Evolutionary conservation across 2,888 invertebrate species (phyloP), one percentile per base, ranked within the genome.

Genomic region (Lasiommata megera): DNA sequence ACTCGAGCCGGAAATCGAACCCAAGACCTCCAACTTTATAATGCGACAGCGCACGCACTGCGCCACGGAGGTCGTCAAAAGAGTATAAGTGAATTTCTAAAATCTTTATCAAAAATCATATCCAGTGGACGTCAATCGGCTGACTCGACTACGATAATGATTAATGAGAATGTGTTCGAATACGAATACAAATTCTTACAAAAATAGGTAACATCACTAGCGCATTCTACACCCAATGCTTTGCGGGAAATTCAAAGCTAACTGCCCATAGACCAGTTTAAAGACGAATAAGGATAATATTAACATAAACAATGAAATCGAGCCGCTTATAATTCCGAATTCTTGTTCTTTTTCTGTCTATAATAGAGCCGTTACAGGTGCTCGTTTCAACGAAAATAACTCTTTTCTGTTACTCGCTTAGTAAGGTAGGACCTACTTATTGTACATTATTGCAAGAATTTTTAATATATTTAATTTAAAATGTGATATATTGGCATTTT

Each of bases 321-420:
- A 57, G 46, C 54, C 16, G 48, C 50, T 50, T 48, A n/a, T n/a
- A 17, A 48, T 60, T 53, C 34, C 29, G 14, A 8, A 14, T 57
- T 56, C 48, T 50, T 60, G 34, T 41, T 31, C 16, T 40, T 29
- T 28, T 44, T 17, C 17, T 50, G 12, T 11, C 16, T 54, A 56
- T 60, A 56, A 56, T 56, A 60, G 48, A 56, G 52, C 56, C 50
- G 56, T 56, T 38, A 56, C 56, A 60, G 51, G 44, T 60, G 54
- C 46, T 40, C 28, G 28, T 29, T 54, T 11, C 9, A 34, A 38
- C 17, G 6, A 48, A 48, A 48, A 48, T 48, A 48, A 36, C 34
- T 48, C 12, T 36, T 48, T 23, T n/a, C 34, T 47, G 16, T n/a
- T 37, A 37, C 37, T 14, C 14, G 1, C 6, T n/a, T 36, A 36